Conservation (phyloP, 1,140 invertebrate species). For the Macrotrachela quadricornifera region DNA sequence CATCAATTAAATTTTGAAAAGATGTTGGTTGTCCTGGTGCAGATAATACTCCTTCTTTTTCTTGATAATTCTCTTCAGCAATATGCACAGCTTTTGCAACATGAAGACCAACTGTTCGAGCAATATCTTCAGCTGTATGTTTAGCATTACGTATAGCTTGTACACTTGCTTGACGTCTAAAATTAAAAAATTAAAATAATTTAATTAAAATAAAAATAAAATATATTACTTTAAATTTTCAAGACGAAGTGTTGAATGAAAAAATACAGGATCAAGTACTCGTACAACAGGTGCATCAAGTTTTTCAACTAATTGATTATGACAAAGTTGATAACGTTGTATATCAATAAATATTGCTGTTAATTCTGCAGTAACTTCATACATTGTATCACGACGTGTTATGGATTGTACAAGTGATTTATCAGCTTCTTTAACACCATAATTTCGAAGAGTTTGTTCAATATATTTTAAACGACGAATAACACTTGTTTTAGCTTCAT, state of each 20-base stretch:
- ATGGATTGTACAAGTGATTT: not conserved
- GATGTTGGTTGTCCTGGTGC: too few relatives aligned
- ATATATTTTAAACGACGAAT: conserved; percentile 21
- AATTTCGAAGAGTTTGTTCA: conserved; percentile 19
- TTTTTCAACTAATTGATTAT: conserved; percentile 23
- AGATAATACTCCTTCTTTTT: not conserved
- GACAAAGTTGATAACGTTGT: conserved; percentile 18
- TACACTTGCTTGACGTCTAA: conserved; percentile 19
- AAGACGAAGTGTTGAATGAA: conserved; percentile 17
- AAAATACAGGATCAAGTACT: conserved; percentile 19
- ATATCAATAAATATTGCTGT: conserved; percentile 19
- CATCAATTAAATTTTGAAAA: too few relatives aligned
- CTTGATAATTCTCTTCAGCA: not conserved
- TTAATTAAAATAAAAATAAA: not conserved
- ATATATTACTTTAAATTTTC: conserved; percentile 18
- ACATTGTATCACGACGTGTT: conserved; percentile 12
- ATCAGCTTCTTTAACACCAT: conserved; percentile 15
- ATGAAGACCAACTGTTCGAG: conserved; percentile 15
- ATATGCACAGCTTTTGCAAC: not conserved
- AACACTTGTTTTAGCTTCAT: conserved; percentile 25
- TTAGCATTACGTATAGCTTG: conserved; percentile 23
- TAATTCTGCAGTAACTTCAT: conserved; percentile 16
- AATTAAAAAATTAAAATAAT: not conserved
- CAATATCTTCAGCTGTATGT: conserved; percentile 23
- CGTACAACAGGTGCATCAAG: conserved; percentile 18